Evolutionary conservation across 2,888 invertebrate species (phyloP).

Genomic region (Chalcis sispes): DNA sequence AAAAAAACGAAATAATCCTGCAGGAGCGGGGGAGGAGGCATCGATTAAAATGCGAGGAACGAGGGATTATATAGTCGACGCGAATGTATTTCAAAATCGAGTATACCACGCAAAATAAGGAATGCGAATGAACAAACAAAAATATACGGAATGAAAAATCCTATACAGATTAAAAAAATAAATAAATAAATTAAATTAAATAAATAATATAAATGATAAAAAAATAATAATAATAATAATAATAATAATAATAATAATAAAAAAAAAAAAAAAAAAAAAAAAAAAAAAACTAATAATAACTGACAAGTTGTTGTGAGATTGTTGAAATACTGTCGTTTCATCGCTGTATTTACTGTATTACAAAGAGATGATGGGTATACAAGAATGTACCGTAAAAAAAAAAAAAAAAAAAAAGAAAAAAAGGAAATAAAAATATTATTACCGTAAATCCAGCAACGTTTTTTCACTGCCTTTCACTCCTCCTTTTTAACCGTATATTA

Average conservation of each 20-base stretch:
- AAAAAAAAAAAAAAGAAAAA: slow-evolving; percentile 56
- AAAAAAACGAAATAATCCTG: too few species aligned
- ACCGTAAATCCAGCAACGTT: slow-evolving; percentile 58
- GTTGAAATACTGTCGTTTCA: slow-evolving; percentile 62
- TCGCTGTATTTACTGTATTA: slow-evolving; percentile 68
- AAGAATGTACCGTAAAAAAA: slow-evolving; percentile 62
- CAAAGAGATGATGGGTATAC: slow-evolving; percentile 62
- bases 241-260: too few species aligned
- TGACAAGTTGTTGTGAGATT: slow-evolving; percentile 52
- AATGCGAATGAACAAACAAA: slow-evolving; percentile 14
- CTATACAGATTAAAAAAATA: slow-evolving; percentile 17
- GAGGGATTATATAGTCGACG: neutral
- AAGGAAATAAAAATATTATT: slow-evolving; percentile 64
- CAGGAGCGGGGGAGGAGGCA: too few species aligned
- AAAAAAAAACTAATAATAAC: slow-evolving; percentile 18
- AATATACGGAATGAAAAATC: slow-evolving; percentile 21
- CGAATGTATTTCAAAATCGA: slow-evolving; percentile 56
- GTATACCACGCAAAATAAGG: slow-evolving; percentile 9
- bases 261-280: too few species aligned
- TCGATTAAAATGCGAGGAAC: too few species aligned
- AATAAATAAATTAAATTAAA: slow-evolving; percentile 12
- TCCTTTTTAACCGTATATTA: neutral
- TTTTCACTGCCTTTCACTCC: slow-evolving; percentile 24
- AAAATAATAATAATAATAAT: too few species aligned
- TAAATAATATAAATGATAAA: slow-evolving; percentile 18